Evolutionary conservation across 2,113 vertebrate genomes (phyloP), one percentile per base, ranked within the genome.

Genomic region (Phrynosoma blainvillii): DNA sequence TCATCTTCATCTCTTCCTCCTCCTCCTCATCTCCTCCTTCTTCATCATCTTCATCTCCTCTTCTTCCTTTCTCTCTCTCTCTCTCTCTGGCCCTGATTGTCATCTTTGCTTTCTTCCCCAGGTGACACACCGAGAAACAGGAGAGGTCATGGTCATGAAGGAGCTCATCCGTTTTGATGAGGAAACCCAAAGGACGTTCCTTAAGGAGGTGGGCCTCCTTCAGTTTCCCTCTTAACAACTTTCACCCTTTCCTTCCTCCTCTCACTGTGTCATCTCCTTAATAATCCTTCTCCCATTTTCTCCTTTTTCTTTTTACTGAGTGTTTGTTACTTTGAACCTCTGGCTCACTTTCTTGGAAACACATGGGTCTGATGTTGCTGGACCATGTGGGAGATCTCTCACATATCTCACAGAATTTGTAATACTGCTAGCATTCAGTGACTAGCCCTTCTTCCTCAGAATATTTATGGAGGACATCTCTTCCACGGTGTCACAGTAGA

Each of bases 61-160:
- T 3, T 47, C 47, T 47, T 7, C 7, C 47, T 47, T 7, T 47
- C 47, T 59, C 56, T 16, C 56, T 59, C 16, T 16, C 59, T 62
- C 59, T 62, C 59, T 16, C 59, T 14, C 3, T 66, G 30, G 14
- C 27, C 16, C 74, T 65, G 13, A 79, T 30, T 6, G 36, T 82
- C 32, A 0, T 21, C n/a, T 8, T 27, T 66, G 75, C 47, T 0
- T 0, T 88, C 42, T 0, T 21, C 0, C 88, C 4, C 92, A 99
- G 99, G 98, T 99, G 92, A 99, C 99, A 0, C 98, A 99, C 93
- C 97, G 95, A 87, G 98, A 98, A 94, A 99, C 99, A 0, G 98
- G 99, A 0, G 99, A 99, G 96, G 98, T 99, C 95, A 99, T 99
- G 99, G 99, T 99, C 83, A 99, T 99, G 99, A 99, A 99, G 96